Evolutionary conservation across 2,888 invertebrate species (phyloP).

Genomic region (Drosophila neutralis): DNA sequence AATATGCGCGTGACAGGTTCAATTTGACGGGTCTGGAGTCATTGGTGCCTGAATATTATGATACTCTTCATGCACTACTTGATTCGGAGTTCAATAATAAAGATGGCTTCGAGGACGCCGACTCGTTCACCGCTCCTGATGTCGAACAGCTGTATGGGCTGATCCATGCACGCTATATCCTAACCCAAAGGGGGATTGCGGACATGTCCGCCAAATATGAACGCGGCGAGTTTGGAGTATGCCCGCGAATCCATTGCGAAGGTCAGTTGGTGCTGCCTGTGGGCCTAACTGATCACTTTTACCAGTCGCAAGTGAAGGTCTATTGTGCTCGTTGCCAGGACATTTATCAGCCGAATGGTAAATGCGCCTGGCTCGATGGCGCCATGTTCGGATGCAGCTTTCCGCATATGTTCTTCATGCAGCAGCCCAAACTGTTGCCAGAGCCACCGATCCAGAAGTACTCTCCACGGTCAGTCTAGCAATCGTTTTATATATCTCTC

Average conservation of each 20-base stretch:
- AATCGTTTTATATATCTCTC: not conserved
- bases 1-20: constrained; percentile 40
- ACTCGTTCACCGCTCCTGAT: not conserved
- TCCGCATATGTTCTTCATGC: constrained; percentile 66
- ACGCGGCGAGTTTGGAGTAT: constrained; percentile 54
- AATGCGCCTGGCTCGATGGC: constrained; percentile 47
- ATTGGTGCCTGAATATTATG: constrained; percentile 22
- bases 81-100: constrained; percentile 22
- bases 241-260: constrained; percentile 52
- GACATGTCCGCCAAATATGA: constrained; percentile 52
- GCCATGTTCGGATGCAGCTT: constrained; percentile 59
- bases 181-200: constrained; percentile 25
- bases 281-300: constrained; percentile 35
- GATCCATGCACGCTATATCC: constrained; percentile 63
- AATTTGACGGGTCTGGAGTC: constrained; percentile 50
- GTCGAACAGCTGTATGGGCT: constrained; percentile 46
- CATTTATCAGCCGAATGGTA: constrained; percentile 38
- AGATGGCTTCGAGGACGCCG: not conserved
- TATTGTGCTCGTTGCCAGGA: constrained; percentile 56
- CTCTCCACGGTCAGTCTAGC: constrained; percentile 46
- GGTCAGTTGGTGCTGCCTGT: constrained; percentile 50
- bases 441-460: constrained; percentile 40
- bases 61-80: constrained; percentile 24
- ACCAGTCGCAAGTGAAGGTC: constrained; percentile 39
- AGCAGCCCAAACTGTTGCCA: constrained; percentile 46